Conservation (phyloP, 2,113 vertebrate species). For the Rattus rattus region DNA sequence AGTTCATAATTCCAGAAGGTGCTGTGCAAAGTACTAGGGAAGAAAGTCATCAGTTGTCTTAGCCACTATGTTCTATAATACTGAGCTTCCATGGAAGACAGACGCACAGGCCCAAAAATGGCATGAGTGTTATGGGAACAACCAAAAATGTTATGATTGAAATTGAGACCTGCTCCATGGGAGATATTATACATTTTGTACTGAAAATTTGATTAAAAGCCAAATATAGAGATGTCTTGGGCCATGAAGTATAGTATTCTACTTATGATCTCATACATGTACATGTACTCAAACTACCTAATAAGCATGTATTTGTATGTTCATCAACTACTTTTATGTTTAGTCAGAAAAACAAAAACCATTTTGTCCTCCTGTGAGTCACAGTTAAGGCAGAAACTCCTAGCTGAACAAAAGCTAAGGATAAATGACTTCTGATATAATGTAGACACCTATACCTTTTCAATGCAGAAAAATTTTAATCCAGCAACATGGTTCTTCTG, state of each 20-base stretch:
- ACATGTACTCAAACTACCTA: too few species aligned
- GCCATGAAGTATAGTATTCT: too few species aligned
- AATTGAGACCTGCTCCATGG: neutral
- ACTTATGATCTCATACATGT: neutral
- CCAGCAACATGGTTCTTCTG: too few species aligned
- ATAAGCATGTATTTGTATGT: neutral
- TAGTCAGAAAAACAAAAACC: too few species aligned
- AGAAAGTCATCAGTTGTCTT: neutral
- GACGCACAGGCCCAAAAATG: neutral
- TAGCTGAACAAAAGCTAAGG: neutral
- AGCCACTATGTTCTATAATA: neutral
- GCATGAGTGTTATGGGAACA: neutral
- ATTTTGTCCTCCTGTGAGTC: neutral
- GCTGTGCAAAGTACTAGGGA: fast-evolving
- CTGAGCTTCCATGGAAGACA: too few species aligned
- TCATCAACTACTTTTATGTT: neutral
- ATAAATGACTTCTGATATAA: neutral
- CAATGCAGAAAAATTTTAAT: too few species aligned
- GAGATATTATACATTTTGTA: neutral
- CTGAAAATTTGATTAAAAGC: neutral
- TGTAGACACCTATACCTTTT: neutral
- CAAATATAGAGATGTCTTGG: neutral
- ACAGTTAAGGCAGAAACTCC: neutral
- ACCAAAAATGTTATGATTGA: neutral
- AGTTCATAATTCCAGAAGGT: neutral